Evolutionary conservation across 1,140 invertebrate species (phyloP), one percentile per base, ranked within the genome.

Genomic region (Drosophila grimshawi): DNA sequence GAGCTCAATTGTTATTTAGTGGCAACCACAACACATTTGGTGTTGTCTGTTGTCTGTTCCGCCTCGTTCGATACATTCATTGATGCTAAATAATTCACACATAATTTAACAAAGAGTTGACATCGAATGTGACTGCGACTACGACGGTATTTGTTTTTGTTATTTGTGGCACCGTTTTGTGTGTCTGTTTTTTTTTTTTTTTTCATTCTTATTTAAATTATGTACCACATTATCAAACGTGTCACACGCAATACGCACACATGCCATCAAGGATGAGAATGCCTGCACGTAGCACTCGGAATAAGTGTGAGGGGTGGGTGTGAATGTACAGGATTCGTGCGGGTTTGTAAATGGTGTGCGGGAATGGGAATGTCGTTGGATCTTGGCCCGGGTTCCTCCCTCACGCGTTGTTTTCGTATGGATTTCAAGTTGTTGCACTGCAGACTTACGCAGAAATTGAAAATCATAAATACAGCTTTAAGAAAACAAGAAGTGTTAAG

Each of bases 101-200:
- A 80, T 77, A 77, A 81, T 81, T 81, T 81, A 80, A 77, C 74
- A 77, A 67, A 69, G 75, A 81, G 68, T 77, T 79, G 67, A 79
- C 78, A 78, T 60, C 66, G 56, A 78, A 48, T 59, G 45, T 30
- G 51, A 56, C 11, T 33, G 32, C 35, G 27, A 41, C 37, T 29
- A 41, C n/a, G 19, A 39, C 11, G 32, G 35, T 56, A 55, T 71
- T 78, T 76, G 74, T 63, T 76, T 62, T 55, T 62, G 56, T 49
- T 70, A 57, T 37, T 69, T 64, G 56, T 72, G 37, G 63, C 51
- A n/a, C 27, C n/a, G 33, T 57, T 67, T 19, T 19, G 19, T 19
- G 19, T 19, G 19, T 19, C 0, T 19, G 19, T 64, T 32, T 39
- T 49, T 5, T 10, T 27, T 49, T 48, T 67, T 67, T 27, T 56